phyloP scores from a whole-genome alignment of 2,888 invertebrate species.

The Polylopha cassiicola region DNA sequence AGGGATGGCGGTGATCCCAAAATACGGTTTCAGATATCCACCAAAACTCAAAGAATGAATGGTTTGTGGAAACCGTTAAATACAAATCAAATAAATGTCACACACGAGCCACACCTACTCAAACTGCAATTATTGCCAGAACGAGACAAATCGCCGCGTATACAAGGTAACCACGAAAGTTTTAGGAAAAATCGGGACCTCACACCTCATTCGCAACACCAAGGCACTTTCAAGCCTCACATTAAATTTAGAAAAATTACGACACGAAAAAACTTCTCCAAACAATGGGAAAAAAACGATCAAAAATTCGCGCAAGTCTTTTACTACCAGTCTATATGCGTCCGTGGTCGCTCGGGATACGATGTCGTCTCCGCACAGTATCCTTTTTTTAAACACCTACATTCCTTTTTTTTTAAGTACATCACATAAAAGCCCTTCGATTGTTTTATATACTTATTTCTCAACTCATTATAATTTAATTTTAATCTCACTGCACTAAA shows the following conservation, averaged over 20 bases:
- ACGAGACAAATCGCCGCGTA: too few relatives aligned
- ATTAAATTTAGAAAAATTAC: conserved; percentile 57
- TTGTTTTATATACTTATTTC: conserved; percentile 7
- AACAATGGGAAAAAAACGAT: conserved; percentile 62
- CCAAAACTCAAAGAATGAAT: too few relatives aligned
- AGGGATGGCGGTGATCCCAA: conserved; percentile 20
- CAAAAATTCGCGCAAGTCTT: conserved; percentile 74
- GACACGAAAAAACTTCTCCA: conserved; percentile 66
- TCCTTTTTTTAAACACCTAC: conserved; percentile 14
- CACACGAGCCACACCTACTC: conserved; percentile 16
- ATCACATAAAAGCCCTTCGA: conserved; percentile 19
- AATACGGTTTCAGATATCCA: too few relatives aligned
- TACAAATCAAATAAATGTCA: background rate
- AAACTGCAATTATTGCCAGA: too few relatives aligned
- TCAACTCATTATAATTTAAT: conserved; percentile 24
- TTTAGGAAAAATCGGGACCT: conserved; percentile 39
- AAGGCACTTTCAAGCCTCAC: conserved; percentile 69
- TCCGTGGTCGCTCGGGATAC: conserved; percentile 71
- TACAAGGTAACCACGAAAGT: conserved; percentile 34
- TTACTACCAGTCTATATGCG: conserved; percentile 70
- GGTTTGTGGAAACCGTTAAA: too few relatives aligned
- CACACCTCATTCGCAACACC: conserved; percentile 45
- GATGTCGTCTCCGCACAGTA: conserved; percentile 36
- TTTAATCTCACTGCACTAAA: conserved; percentile 23
- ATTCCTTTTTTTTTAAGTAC: conserved; percentile 25